Evolutionary conservation across 2,888 invertebrate species (phyloP).

Genomic region (Idaea dimidiata): DNA sequence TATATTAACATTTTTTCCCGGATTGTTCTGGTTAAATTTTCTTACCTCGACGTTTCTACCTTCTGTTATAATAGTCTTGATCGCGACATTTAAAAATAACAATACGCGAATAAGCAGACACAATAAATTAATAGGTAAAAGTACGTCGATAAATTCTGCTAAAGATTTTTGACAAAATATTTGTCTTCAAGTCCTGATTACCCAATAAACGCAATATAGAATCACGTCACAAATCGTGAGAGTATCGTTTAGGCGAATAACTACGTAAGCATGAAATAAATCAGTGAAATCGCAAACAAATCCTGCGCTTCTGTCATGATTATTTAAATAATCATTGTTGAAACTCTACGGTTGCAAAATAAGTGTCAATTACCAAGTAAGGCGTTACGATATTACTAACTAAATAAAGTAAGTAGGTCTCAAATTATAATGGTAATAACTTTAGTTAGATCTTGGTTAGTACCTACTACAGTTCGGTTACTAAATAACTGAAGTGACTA

Average conservation of each 20-base stretch:
- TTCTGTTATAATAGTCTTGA: no score
- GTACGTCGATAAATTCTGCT: no score
- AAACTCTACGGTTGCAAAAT: conserved; percentile 16
- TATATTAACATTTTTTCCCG: no score
- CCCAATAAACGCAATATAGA: neutral
- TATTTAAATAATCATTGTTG: conserved; percentile 32
- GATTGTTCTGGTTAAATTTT: no score
- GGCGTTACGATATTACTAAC: conserved; percentile 20
- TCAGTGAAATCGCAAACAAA: conserved; percentile 63
- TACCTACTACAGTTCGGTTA: neutral
- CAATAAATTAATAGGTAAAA: no score
- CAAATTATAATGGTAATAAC: conserved; percentile 21
- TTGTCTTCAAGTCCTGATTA: neutral
- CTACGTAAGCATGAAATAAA: conserved; percentile 21
- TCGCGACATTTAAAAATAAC: no score
- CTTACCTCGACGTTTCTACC: no score
- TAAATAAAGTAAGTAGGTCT: conserved; percentile 22
- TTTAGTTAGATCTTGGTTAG: conserved; percentile 6
- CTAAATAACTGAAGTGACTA: no score
- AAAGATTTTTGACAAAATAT: no score
- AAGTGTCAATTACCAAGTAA: conserved; percentile 20
- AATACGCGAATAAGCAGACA: no score
- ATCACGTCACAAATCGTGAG: conserved; percentile 21
- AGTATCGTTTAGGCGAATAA: conserved; percentile 16
- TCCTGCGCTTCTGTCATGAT: conserved; percentile 52